Base-by-base conservation (phyloP, 2,797 vertebrate species). In the Lophotriccus pileatus region DNA sequence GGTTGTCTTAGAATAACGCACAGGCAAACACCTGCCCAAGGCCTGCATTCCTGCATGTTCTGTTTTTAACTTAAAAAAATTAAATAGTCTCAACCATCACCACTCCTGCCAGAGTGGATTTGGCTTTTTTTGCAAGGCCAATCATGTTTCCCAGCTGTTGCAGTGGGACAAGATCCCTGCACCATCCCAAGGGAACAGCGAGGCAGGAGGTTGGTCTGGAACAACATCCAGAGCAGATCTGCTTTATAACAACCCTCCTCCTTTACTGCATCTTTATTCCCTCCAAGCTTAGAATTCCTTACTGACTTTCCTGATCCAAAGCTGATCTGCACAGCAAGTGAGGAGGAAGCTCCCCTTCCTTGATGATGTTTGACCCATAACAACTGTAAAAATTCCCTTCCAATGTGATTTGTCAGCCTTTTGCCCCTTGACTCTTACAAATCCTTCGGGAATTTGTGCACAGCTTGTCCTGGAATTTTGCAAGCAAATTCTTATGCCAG, bases 51-150 rank as follows among this genome's bases (percentile, higher is more conserved):
- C 46, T 67, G 32, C n/a, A 37, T 3, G 30, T 43, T 44, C 68
- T 41, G 30, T 17, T 82, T 77, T 70, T 41, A 49, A 46, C 23
- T 16, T 5, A 8, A 50, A 19, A 9, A 14, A 22, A 10, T 24
- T 36, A 1, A 27, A 28, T 36, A 1, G 22, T 23, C 17, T 25
- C 7, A 44, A 56, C 27, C 8, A 17, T 24, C 1, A 1, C 56
- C 49, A 28, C 14, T 79, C 21, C 44, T 62, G 32, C 30, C 49
- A 39, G 39, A 70, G 14, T 6, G 4, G 11, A 32, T 20, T 1
- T 52, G 32, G 18, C 36, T 19, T 6, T 28, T 79, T 44, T 46
- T 64, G 27, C 41, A 70, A 64, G n/a, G 62, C 52, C 52, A 41
- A 24, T 28, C 15, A 21, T 3, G 25, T 58, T 28, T 81, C 32